Percentiles rank a stretch among this genome's conserved stretches.
These are phyloP conservation scores for Caloenas nicobarica DNA, from an alignment of 2,113 vertebrate genomes.

Conservation along the genomic window DNA sequence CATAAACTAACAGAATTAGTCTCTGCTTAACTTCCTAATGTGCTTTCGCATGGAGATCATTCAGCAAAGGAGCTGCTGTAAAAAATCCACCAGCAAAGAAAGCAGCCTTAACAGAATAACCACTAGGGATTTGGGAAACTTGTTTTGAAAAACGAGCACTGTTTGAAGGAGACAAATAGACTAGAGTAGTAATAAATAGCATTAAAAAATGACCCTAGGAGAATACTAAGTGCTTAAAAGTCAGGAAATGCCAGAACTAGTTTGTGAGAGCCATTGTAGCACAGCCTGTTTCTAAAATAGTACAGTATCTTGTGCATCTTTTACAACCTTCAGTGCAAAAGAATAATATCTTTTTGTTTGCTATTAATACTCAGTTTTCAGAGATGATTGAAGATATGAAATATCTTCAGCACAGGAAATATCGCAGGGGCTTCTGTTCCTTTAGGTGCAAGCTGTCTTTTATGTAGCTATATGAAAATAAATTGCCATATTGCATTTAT, in stretches of 20 bases:
- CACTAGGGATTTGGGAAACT: not conserved
- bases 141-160: not conserved
- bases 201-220: conserved; percentile 16
- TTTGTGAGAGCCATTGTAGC: not conserved
- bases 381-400: not conserved
- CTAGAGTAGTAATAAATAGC: not conserved
- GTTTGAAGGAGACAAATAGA: not conserved
- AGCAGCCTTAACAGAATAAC: not conserved
- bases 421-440: not conserved
- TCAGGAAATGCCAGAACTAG: conserved; percentile 36
- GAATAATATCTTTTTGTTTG: conserved; percentile 30
- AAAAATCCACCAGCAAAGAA: not conserved
- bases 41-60: not conserved
- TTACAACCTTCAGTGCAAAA: not conserved
- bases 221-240: conserved; percentile 30
- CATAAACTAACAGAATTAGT: not conserved
- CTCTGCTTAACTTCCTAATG: not conserved
- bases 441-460: not conserved
- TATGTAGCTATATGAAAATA: not conserved
- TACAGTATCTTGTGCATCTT: not conserved
- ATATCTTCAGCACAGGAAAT: not conserved
- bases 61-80: not conserved
- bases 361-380: not conserved
- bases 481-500: not conserved
- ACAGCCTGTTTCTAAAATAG: conserved; percentile 21